Conservation (phyloP, 2,113 vertebrate species). For the Regulus satrapa region DNA sequence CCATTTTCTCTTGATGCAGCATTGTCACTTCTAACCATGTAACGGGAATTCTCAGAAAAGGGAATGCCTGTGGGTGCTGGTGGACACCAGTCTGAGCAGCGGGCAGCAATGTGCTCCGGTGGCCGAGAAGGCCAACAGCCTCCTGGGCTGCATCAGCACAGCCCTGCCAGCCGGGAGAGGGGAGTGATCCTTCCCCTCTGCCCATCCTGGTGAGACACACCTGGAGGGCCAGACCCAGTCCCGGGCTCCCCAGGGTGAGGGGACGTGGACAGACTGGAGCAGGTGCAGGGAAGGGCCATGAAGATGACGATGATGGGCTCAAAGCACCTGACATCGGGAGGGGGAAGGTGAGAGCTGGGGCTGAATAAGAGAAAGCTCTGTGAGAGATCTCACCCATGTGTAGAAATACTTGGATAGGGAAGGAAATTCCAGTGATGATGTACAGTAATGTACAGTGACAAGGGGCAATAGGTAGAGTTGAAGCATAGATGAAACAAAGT, state of each 20-base stretch:
- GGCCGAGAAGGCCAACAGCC: fast-evolving
- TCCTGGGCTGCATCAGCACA: neutral
- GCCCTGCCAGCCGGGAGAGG: neutral
- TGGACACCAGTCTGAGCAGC: neutral
- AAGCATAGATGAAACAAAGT: neutral
- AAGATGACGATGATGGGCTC: no score
- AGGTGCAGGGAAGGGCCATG: neutral
- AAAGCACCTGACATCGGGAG: fast-evolving
- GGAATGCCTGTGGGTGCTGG: neutral
- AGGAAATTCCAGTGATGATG: no score
- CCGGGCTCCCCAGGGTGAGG: neutral
- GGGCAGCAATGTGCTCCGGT: neutral
- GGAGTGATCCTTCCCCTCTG: neutral
- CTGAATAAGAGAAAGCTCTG: neutral
- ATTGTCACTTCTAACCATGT: neutral
- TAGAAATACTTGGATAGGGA: fast-evolving
- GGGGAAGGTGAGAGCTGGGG: neutral
- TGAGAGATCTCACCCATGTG: neutral
- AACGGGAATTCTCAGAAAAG: neutral
- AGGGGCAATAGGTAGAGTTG: neutral
- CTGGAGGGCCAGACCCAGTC: neutral
- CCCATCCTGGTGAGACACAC: neutral
- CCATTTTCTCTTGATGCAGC: no score
- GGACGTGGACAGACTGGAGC: neutral
- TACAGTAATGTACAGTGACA: neutral